Base-by-base conservation (phyloP, 2,797 vertebrate genomes). In the Eulemur coronatus region DNA sequence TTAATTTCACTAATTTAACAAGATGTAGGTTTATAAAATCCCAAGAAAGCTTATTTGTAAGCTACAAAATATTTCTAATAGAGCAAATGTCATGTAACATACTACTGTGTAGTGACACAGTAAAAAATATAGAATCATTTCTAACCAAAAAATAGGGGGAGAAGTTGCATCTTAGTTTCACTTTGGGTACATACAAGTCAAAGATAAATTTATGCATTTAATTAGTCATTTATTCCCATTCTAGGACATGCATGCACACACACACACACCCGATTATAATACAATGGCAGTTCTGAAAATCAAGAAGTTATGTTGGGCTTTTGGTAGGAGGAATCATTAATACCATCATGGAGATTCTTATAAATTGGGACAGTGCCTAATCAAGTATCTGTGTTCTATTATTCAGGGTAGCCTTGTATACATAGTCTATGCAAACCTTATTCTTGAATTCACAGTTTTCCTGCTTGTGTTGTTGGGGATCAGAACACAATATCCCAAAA, bases 1-100 rank as follows among this genome's bases (percentile, higher is more conserved):
- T 95, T 73, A 72, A 92, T 84, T 84, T 84, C 28, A 69, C 59
- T 80, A 75, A 96, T 89, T 84, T 91, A 91, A 79, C 7, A 59
- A 95, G 28, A 17, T 63, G 5, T 46, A 72, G 18, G 33, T 80
- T 75, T 87, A 8, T 82, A 57, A 94, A 89, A 89, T 92, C 87
- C 84, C 70, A 72, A 75, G 7, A 80, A 92, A 84, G 20, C 11
- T 80, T 89, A 87, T 89, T 93, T 96, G 17, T 84, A 94, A 82
- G 35, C 4, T 87, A 72, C n/a, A 52, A 46, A 8, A 72, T 78
- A 10, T 67, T 57, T 72, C 18, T 67, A 67, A n/a, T 14, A 67
- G 0, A 72, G 18, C 33, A 89, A 85, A 72, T 14, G 4, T 84
- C 70, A 75, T 85, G 48, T 76, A n/a, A 13, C 24, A 87, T n/a